These are phyloP conservation scores for Erynnis tages DNA, from an alignment of 2,888 invertebrate species.

Conservation along the genomic window DNA sequence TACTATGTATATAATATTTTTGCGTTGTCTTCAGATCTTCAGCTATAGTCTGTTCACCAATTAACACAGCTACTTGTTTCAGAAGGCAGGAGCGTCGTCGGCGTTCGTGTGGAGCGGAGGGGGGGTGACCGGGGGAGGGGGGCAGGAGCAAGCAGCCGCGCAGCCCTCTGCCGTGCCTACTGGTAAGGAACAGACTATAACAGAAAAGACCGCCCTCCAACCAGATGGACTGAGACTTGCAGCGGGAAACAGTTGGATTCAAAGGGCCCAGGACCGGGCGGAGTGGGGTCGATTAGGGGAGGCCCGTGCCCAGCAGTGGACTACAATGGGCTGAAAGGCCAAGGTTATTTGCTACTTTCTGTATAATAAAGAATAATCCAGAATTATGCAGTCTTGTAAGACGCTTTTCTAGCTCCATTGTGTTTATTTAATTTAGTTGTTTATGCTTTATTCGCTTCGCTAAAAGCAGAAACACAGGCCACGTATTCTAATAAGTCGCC, in stretches of 20 bases:
- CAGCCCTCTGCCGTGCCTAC: constrained; percentile 83
- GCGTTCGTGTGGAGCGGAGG: constrained; percentile 83
- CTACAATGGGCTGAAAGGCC: too few species aligned
- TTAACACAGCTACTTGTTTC: constrained; percentile 63
- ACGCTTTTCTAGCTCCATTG: neutral
- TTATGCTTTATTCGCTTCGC: neutral
- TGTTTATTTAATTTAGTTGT: neutral
- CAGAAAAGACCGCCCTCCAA: too few species aligned
- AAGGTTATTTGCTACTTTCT: too few species aligned
- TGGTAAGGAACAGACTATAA: constrained; percentile 47
- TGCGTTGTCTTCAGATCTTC: neutral
- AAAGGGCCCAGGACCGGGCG: too few species aligned
- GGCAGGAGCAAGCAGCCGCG: constrained; percentile 76
- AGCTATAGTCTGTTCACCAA: neutral
- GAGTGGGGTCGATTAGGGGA: too few species aligned
- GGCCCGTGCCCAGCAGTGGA: too few species aligned
- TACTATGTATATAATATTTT: too few species aligned
- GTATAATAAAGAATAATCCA: neutral
- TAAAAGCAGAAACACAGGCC: neutral
- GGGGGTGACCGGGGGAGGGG: constrained; percentile 80
- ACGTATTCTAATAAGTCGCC: constrained; percentile 6
- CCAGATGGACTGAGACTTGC: too few species aligned
- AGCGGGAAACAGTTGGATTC: too few species aligned
- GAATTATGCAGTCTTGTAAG: neutral
- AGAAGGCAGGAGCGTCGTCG: constrained; percentile 84